Evolutionary conservation across 2,888 invertebrate species (phyloP), one percentile per base, ranked within the genome.

Genomic region (Drosophila diplacantha): DNA sequence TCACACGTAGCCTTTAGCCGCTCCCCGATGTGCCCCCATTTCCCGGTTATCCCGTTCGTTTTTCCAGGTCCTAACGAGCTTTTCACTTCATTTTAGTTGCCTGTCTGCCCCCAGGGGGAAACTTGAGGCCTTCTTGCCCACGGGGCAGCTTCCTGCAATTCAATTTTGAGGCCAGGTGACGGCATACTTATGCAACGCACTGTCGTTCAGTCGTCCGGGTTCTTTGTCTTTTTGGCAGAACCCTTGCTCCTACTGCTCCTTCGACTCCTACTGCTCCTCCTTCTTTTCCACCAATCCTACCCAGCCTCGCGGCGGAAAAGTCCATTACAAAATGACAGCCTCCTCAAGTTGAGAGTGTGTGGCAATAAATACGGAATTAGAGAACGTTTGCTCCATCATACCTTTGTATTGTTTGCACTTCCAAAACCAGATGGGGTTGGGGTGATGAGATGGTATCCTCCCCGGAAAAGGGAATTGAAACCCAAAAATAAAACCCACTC

Each of bases 151-250:
- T 57, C 22, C 54, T 60, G 57, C 69, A 78, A 71, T 81, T 79
- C 74, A 78, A 79, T 78, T 79, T 66, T 63, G 66, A 56, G 65
- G 46, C 50, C 51, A 58, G 58, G 47, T 61, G 50, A 55, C 60
- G 53, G 60, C 44, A 37, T 47, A 73, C 76, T 81, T 81, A 79
- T 73, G 73, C 73, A 76, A 76, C 76, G 64, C 59, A 73, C 76
- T 65, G 59, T 69, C 61, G 57, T 73, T 69, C 53, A 59, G 69
- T 37, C 8, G 7, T 37, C 62, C 41, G 49, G 54, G 31, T 58
- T 44, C 26, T 52, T 60, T 52, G 60, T 68, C 35, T 46, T 44
- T 49, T 12, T 9, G 35, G 24, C 24, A 24, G 24, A 47, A 35
- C 11, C 34, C 47, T 39, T 31, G 50, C 34, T 20, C 9, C 39